Evolutionary conservation across 2,113 vertebrate species (phyloP).

Genomic region (Gallinago media): DNA sequence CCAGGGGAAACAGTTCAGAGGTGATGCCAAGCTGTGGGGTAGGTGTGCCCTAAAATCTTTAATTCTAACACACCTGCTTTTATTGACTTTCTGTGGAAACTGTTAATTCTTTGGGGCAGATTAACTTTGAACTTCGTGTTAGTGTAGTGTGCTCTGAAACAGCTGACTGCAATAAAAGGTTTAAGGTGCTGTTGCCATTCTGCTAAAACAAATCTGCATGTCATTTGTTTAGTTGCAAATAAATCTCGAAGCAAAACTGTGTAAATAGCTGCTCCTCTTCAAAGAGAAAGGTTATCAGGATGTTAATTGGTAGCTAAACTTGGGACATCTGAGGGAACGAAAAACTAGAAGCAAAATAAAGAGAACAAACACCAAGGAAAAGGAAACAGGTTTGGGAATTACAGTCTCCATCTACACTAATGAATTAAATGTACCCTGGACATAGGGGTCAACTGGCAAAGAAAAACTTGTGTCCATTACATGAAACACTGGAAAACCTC

Average conservation of each 20-base stretch:
- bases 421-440: not conserved
- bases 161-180: not conserved
- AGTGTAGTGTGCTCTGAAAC: not conserved
- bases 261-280: not conserved
- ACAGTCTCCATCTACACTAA: not conserved
- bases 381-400: not conserved
- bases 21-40: not conserved
- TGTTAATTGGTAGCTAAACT: not conserved
- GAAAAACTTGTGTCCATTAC: not conserved
- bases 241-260: slow-evolving; percentile 17
- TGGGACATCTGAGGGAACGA: not conserved
- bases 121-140: not conserved
- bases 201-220: not conserved
- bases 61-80: not conserved
- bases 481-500: not conserved
- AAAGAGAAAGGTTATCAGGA: slow-evolving; percentile 6
- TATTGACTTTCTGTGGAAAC: not conserved
- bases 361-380: not conserved
- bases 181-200: not conserved
- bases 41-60: not conserved
- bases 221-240: slow-evolving; percentile 39
- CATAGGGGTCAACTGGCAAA: not conserved
- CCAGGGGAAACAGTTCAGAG: not conserved
- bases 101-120: not conserved
- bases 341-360: slow-evolving; percentile 1